Conservation (phyloP, 2,888 invertebrate genomes). For the Stictocephala bisonia region DNA sequence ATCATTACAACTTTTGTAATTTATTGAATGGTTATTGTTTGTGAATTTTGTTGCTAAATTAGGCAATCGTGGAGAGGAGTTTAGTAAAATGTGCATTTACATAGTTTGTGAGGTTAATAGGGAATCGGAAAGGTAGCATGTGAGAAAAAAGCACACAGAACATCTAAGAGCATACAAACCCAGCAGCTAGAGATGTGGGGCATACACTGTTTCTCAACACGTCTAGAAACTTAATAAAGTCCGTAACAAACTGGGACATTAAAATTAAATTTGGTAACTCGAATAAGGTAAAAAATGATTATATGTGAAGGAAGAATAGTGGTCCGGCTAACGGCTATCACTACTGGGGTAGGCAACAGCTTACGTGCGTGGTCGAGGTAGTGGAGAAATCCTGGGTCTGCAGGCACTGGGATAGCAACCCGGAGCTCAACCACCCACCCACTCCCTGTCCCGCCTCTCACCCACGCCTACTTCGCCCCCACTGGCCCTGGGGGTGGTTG, state of each 20-base stretch:
- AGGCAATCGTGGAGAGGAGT: too few relatives aligned
- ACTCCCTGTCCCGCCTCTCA: too few relatives aligned
- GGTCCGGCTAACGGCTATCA: conserved; percentile 32
- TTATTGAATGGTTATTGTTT: too few relatives aligned
- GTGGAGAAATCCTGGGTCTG: conserved; percentile 10
- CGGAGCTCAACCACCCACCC: too few relatives aligned
- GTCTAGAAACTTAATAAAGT: conserved; percentile 38
- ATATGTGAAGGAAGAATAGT: conserved; percentile 13
- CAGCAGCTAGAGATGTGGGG: conserved; percentile 32
- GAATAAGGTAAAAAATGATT: too few relatives aligned
- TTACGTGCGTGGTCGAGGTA: conserved; percentile 13
- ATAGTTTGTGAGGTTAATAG: neutral
- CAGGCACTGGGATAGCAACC: conserved; percentile 6
- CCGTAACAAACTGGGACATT: conserved; percentile 38
- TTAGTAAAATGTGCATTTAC: too few relatives aligned
- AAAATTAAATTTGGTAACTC: conserved; percentile 17
- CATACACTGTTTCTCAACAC: conserved; percentile 40
- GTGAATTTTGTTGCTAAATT: too few relatives aligned
- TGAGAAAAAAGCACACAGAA: neutral
- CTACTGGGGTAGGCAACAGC: conserved; percentile 15
- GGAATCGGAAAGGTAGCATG: neutral
- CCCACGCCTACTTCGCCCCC: too few relatives aligned
- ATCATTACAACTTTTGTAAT: too few relatives aligned
- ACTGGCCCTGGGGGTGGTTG: too few relatives aligned
- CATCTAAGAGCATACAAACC: conserved; percentile 29